Evolutionary conservation across 1,140 invertebrate genomes (phyloP), one percentile per base, ranked within the genome.

Genomic region (Coelopa frigida): DNA sequence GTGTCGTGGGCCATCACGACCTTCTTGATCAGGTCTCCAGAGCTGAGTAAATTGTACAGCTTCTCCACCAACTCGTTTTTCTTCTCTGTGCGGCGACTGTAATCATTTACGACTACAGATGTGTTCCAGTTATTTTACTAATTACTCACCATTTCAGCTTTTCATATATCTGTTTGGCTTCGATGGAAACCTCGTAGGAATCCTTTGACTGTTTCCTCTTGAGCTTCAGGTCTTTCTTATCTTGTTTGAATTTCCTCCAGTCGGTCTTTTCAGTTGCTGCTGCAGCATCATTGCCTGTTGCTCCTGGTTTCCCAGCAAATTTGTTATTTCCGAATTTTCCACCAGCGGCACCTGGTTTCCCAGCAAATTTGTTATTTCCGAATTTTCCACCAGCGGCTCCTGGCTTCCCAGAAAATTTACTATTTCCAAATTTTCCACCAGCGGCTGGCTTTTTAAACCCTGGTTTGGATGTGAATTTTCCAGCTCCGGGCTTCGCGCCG

Each of bases 1-100:
- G 88, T 83, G 58, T 95, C 92, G 70, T 96, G 93, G 1, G 87
- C 81, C 52, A 84, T 78, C 4, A 89, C 81, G 50, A 94, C 75
- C 70, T 83, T 79, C 58, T 77, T 72, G 61, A 84, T 84, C 41
- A 84, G 78, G 2, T 58, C 64, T n/a, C 79, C 82, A 62, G 83
- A 80, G 1, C 56, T 58, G 7, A 94, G 66, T 29, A 90, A 61
- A 21, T 73, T 59, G 58, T 85, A 83, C 7, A 94, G 64, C 51
- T 91, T 75, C 53, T 80, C 75, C 44, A 83, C 82, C 22, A 89
- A 67, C 45, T 82, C 75, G 21, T 72, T 62, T 55, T 84, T 81
- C 14, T 83, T 76, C 47, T 73, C 64, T 14, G 77, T 76, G 1
- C 73, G 71, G 23, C 75, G 73, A 33, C 61, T 68, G 35, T 3